A percentile compares a stretch with the other conserved stretches of the same genome.
Conservation (phyloP, 2,888 invertebrate genomes). For the Drosophila niveifrons region DNA sequence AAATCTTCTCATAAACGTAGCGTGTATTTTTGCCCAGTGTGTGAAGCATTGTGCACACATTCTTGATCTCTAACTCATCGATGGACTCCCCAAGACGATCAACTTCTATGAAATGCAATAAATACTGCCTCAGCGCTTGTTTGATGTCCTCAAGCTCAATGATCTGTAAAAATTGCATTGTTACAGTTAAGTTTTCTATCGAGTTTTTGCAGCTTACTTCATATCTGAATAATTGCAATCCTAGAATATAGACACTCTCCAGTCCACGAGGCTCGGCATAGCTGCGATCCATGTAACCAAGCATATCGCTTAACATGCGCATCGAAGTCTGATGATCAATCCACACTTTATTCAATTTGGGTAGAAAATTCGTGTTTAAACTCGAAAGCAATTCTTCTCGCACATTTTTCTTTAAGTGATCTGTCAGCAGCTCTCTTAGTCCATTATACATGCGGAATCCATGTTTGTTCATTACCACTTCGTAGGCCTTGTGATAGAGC, state of each 20-base stretch:
- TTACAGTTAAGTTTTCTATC: not conserved
- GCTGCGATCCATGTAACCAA: not conserved
- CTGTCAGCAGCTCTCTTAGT: constrained; percentile 7
- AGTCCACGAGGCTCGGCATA: constrained; percentile 3
- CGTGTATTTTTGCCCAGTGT: constrained; percentile 1
- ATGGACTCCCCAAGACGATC: constrained; percentile 6
- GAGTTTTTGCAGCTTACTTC: constrained; percentile 1
- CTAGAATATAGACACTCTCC: constrained; percentile 16
- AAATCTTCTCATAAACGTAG: constrained; percentile 6
- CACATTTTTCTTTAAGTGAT: constrained; percentile 8
- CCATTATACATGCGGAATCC: constrained; percentile 21
- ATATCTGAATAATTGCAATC: constrained; percentile 6
- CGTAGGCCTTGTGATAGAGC: not conserved
- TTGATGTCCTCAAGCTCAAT: not conserved
- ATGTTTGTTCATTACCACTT: constrained; percentile 17
- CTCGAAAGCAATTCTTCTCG: not conserved
- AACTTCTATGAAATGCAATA: not conserved
- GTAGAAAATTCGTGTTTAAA: not conserved
- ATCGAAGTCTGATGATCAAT: constrained; percentile 13
- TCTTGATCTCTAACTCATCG: not conserved
- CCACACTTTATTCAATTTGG: constrained; percentile 3
- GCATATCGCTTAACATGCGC: constrained; percentile 19
- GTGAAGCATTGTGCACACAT: constrained; percentile 2
- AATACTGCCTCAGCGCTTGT: not conserved
- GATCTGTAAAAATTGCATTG: not conserved